phyloP scores from a whole-genome alignment of 2,113 vertebrate genomes.

The Aptenodytes forsteri region DNA sequence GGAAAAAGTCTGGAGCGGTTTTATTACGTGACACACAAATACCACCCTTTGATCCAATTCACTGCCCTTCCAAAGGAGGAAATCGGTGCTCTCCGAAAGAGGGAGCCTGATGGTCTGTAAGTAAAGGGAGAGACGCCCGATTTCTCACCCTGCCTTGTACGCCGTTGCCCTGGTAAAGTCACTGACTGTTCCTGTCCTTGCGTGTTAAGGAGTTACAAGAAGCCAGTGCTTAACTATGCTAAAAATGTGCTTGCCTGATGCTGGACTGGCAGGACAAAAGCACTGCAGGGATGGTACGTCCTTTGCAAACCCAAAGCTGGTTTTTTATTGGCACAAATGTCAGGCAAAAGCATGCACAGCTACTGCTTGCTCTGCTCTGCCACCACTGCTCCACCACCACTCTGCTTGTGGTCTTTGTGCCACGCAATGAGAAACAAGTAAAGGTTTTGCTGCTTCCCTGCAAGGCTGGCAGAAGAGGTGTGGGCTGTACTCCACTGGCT shows the following conservation, averaged over 20 bases:
- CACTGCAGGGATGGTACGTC: background rate
- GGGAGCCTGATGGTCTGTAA: background rate
- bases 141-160: background rate
- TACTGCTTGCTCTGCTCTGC: background rate
- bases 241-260: background rate
- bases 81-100: background rate
- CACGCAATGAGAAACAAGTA: accelerated
- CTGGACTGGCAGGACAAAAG: background rate
- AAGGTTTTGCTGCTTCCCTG: background rate
- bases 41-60: background rate
- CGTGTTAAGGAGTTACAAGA: background rate
- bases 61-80: background rate
- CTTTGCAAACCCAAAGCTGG: background rate
- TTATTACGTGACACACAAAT: background rate
- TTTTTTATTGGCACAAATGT: background rate
- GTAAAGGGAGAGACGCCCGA: accelerated
- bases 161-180: background rate
- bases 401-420: too few species aligned
- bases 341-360: background rate
- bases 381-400: background rate
- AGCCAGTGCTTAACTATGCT: background rate
- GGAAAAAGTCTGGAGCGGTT: background rate
- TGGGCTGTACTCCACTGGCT: accelerated
- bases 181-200: too few species aligned
- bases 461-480: background rate